Evolutionary conservation across 2,797 vertebrate genomes (phyloP), one percentile per base, ranked within the genome.

Genomic region (Amblyraja radiata): DNA sequence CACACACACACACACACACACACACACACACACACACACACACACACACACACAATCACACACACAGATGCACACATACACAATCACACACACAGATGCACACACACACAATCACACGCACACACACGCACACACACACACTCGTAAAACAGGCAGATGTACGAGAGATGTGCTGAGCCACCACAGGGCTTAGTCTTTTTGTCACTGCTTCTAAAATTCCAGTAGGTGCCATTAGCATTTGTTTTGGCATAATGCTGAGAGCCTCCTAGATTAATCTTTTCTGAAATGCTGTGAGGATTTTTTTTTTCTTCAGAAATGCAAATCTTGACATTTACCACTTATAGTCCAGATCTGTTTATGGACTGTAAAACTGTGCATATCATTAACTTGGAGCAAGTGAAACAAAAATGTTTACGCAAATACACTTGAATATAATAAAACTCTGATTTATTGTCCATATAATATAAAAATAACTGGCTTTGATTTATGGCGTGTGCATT

Each of bases 211-310:
- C 97, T 97, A 97, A 99, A 99, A 99, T 99, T 99, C 99, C 99
- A 99, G 98, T 99, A 99, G 99, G 98, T 99, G 99, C 99, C 99
- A 99, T 99, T 99, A 99, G 98, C 99, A 99, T 99, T 99, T 99
- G 98, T 98, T 98, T 98, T 99, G 98, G 99, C 97, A 97, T 99
- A 99, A 99, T 97, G 98, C 98, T 99, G 98, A 99, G 99, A 99
- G 99, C 99, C 99, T 99, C 99, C 98, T 98, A 98, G 98, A 99
- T 99, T 99, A 98, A 99, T 99, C 99, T 99, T 99, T 99, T 98
- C 97, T 97, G 97, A 98, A 98, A 98, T 97, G 97, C 97, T 97
- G 97, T 97, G 95, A 97, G 97, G 97, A 97, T 97, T 97, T 94
- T 32, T 58, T 46, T 61, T 96, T 98, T 98, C 97, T 97, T 98